A percentile compares a stretch with the other conserved stretches of the same genome.
phyloP scores from a whole-genome alignment of 1,140 invertebrate genomes.

The Heliconius nattereri region DNA sequence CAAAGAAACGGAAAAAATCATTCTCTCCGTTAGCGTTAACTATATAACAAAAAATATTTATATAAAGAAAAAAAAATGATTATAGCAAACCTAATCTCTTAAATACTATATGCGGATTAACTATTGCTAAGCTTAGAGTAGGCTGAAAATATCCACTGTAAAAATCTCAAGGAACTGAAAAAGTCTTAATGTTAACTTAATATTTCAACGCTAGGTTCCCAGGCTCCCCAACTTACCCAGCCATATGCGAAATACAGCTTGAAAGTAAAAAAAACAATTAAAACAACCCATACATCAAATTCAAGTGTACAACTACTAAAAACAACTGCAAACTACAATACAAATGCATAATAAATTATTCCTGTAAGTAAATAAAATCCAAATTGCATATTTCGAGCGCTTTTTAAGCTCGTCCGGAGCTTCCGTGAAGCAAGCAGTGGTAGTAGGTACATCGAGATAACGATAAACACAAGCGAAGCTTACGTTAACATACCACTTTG shows the following conservation, averaged over 20 bases:
- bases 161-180: background rate
- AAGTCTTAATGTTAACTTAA: background rate
- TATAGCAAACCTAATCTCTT: no score
- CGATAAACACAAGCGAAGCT: conserved; percentile 26
- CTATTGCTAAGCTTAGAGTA: no score
- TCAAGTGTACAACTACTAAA: background rate
- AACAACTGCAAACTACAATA: background rate
- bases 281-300: no score
- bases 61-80: no score
- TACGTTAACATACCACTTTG: background rate
- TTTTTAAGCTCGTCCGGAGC: conserved; percentile 26
- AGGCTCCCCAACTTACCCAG: background rate
- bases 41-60: no score
- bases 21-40: no score
- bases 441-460: conserved; percentile 21
- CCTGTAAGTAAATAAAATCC: conserved; percentile 1
- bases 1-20: no score
- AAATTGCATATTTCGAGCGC: conserved; percentile 12
- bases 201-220: background rate
- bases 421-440: conserved; percentile 9
- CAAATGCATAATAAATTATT: conserved; percentile 4
- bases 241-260: background rate
- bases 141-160: no score
- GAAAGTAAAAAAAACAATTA: background rate
- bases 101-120: no score